Evolutionary conservation across 2,797 vertebrate species (phyloP).

Genomic region (Sylvia borin): DNA sequence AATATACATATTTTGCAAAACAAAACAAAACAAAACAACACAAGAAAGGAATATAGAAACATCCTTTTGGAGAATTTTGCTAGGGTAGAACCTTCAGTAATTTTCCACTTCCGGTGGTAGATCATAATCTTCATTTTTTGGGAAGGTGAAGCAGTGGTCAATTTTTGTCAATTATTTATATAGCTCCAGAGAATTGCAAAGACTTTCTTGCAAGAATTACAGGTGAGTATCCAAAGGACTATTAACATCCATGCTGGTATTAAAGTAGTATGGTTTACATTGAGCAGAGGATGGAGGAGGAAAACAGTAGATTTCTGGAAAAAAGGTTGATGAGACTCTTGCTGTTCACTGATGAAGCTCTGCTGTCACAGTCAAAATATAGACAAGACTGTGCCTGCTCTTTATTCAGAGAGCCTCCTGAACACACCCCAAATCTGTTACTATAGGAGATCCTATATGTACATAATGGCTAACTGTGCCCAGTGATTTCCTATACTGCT

Average conservation of each 20-base stretch:
- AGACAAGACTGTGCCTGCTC: neutral
- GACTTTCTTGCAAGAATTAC: neutral
- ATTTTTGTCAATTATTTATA: conserved; percentile 40
- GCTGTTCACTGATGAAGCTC: neutral
- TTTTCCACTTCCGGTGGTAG: conserved; percentile 7
- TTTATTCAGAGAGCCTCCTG: neutral
- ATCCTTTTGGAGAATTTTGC: neutral
- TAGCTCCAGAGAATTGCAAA: neutral
- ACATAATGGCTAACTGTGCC: neutral
- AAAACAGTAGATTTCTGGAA: neutral
- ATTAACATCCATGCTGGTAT: neutral
- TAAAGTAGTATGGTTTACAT: neutral
- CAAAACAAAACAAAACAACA: neutral
- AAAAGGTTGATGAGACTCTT: neutral
- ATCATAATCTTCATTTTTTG: conserved; percentile 9
- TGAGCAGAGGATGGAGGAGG: neutral
- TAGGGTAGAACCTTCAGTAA: neutral
- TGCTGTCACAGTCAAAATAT: neutral
- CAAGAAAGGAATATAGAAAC: neutral
- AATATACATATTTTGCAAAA: neutral
- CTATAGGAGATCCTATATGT: accelerated
- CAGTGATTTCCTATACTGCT: neutral
- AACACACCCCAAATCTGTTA: accelerated
- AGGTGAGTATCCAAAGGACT: neutral
- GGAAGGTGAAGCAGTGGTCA: conserved; percentile 35